Conservation (phyloP, 2,113 vertebrate genomes). For the Ciconia maguari region DNA sequence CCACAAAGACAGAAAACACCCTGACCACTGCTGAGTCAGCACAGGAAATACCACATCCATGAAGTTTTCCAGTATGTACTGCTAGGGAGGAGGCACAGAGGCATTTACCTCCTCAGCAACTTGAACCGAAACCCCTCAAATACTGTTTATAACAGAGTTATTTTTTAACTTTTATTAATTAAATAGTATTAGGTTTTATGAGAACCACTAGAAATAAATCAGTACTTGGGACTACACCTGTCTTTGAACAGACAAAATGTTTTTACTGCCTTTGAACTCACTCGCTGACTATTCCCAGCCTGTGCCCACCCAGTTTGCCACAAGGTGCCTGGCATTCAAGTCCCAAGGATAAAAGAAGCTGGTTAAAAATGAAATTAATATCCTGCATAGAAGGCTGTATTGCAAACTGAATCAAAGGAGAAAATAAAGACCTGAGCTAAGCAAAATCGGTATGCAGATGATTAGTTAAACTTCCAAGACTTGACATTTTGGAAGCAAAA, state of each 20-base stretch:
- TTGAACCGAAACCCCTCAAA: background rate
- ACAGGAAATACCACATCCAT: background rate
- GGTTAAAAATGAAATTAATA: constrained; percentile 19
- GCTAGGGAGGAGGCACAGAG: background rate
- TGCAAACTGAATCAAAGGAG: constrained; percentile 14
- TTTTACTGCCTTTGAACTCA: constrained; percentile 17
- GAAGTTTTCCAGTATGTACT: rapidly evolving
- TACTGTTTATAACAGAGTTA: background rate
- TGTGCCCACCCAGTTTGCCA: constrained; percentile 48
- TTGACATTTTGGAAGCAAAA: background rate
- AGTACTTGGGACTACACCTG: background rate
- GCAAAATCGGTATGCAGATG: background rate
- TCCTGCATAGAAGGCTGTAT: background rate
- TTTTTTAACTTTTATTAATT: background rate
- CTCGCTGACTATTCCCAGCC: background rate
- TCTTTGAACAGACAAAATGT: constrained; percentile 20
- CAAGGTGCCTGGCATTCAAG: background rate
- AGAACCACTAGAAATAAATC: background rate
- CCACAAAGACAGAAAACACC: background rate
- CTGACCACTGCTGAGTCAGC: background rate
- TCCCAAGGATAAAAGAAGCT: constrained; percentile 25
- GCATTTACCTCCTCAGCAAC: background rate
- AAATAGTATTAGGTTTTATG: background rate
- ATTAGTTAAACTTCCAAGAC: background rate
- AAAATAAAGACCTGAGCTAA: constrained; percentile 38